Evolutionary conservation across 2,888 invertebrate genomes (phyloP), one percentile per base, ranked within the genome.

Genomic region (Synergus umbraculus): DNA sequence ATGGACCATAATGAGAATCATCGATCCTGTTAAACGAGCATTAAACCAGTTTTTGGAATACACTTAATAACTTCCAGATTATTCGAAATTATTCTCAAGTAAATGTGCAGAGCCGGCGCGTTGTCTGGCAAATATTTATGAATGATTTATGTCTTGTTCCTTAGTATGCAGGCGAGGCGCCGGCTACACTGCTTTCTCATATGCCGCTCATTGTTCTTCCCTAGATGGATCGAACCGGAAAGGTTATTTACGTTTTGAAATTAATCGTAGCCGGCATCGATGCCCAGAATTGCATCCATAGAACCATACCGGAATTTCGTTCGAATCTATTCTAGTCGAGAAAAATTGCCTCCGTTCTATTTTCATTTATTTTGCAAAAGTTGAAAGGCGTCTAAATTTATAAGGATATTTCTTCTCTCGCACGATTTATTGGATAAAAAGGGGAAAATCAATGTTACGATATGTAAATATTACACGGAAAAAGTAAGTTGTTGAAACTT

Each of bases 221-320:
- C 64, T 76, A 84, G 86, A 87, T 86, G 83, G 85, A 87, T 88
- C 83, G 83, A 83, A 85, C 85, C 83, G 79, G 82, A 85, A 87
- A 86, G 85, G 85, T 86, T 88, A 87, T 88, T 87, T 87, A 88
- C 87, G 86, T 82, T 84, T 84, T 79, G 82, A 86, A 87, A 89
- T 90, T 89, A 88, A 89, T 88, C 85, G 86, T 79, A 80, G 76
- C 78, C 78, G 77, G 69, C 81, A 79, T 69, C 77, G 82, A 76
- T 64, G 37, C 64, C 46, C 37, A 65, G 41, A 65, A 15, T 41
- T 41, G 65, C 65, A 41, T 15, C 37, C 15, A 65, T 65, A 41
- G 60, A 46, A 78, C 65, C 43, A 44, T 66, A 76, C 79, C 76
- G 76, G 76, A 79, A 81, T 77, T 77, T 79, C 76, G 76, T 49